A percentile compares a stretch with the other conserved stretches of the same genome.
phyloP scores from a whole-genome alignment of 2,113 vertebrate genomes.

The Ammodytes marinus region DNA sequence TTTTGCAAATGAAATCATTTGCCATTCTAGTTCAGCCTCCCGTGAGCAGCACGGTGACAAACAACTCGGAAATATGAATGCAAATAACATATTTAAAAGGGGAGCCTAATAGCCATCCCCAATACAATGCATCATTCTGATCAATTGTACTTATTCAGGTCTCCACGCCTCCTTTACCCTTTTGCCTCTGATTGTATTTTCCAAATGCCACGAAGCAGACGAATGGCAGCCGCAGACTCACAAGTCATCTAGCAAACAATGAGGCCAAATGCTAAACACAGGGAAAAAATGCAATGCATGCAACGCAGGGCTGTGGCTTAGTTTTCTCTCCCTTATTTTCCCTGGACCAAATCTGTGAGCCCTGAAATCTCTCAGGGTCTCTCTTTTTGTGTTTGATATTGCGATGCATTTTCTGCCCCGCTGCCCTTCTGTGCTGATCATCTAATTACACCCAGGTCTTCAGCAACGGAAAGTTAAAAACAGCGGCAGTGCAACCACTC shows the following conservation, averaged over 20 bases:
- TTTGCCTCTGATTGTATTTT: conserved; percentile 79
- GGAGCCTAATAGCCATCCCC: conserved; percentile 68
- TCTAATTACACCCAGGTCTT: conserved; percentile 64
- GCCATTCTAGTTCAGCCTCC: conserved; percentile 60
- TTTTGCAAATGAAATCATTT: conserved; percentile 71
- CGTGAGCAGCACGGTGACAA: conserved; percentile 60
- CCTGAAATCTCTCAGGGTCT: conserved; percentile 35
- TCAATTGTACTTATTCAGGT: conserved; percentile 77
- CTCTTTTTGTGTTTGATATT: conserved; percentile 12
- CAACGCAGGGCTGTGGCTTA: not conserved
- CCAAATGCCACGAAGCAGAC: conserved; percentile 80
- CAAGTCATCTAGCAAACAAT: conserved; percentile 76
- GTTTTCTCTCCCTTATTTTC: not conserved
- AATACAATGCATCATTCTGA: conserved; percentile 79
- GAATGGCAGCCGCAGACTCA: conserved; percentile 65
- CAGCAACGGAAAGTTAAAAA: conserved; percentile 36
- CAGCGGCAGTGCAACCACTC: conserved; percentile 10
- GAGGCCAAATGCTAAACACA: conserved; percentile 73
- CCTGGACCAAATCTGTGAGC: conserved; percentile 12
- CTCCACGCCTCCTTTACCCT: conserved; percentile 72
- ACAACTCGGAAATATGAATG: conserved; percentile 64
- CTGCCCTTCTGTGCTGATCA: conserved; percentile 16
- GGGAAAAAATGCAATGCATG: conserved; percentile 39
- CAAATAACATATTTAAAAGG: conserved; percentile 78
- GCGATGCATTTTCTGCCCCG: conserved; percentile 40